phyloP scores from a whole-genome alignment of 2,113 vertebrate species.

The Bujurquina vittata region DNA sequence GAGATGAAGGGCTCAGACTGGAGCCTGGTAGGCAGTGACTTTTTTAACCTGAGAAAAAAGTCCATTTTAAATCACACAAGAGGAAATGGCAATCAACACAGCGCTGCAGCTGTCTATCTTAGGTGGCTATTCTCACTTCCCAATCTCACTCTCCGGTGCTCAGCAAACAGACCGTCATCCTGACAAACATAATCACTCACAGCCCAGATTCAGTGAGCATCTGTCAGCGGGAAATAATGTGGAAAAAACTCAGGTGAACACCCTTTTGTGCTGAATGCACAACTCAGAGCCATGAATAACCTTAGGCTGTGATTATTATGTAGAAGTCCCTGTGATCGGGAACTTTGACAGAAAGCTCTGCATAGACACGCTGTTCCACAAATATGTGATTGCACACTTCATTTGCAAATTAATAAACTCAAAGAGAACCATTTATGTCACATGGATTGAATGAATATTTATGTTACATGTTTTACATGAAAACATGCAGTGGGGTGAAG shows the following conservation, averaged over 20 bases:
- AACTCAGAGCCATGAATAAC: constrained; percentile 32
- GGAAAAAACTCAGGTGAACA: constrained; percentile 31
- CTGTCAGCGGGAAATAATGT: constrained; percentile 38
- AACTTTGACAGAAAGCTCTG: not conserved
- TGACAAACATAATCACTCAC: constrained; percentile 67
- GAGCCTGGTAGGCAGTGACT: constrained; percentile 20
- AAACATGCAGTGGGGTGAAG: constrained; percentile 3
- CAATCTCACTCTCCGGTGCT: constrained; percentile 67
- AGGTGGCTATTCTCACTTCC: constrained; percentile 48
- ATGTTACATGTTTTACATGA: constrained; percentile 35
- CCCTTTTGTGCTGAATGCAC: constrained; percentile 32
- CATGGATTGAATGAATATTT: constrained; percentile 33
- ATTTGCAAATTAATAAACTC: constrained; percentile 23
- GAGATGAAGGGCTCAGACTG: constrained; percentile 50
- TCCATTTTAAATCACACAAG: constrained; percentile 63
- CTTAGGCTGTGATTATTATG: constrained; percentile 37
- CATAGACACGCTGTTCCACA: constrained; percentile 20
- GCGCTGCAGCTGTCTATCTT: constrained; percentile 63
- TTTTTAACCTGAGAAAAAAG: constrained; percentile 17
- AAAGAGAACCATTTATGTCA: constrained; percentile 41
- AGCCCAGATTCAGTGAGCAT: constrained; percentile 47
- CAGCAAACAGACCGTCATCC: constrained; percentile 62
- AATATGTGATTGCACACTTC: not conserved
- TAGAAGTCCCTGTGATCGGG: constrained; percentile 23
- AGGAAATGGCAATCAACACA: constrained; percentile 67